Evolutionary conservation across 2,113 vertebrate species (phyloP), one percentile per base, ranked within the genome.

Genomic region (Oryzias woworae): DNA sequence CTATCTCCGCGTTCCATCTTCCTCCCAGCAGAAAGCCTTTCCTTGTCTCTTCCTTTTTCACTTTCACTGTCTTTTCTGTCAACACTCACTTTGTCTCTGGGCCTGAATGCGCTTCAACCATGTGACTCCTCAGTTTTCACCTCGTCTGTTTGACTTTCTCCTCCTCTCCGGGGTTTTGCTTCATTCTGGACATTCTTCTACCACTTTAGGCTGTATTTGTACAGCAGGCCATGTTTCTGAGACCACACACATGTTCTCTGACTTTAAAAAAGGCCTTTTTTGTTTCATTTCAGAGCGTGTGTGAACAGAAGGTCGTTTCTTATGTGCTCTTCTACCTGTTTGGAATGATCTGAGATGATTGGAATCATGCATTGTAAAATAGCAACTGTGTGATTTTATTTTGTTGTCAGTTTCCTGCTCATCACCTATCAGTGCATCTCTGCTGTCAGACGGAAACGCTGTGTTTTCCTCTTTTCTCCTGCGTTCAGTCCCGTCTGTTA

Each of bases 401-500:
- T 75, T 82, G 72, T 70, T 62, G 45, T 7, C 42, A 69, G 44
- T 79, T 71, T 69, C 26, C 55, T 17, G 47, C 64, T 62, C 24
- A 10, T 45, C 66, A 54, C 16, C 59, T 90, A 82, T 90, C 85
- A 58, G 71, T 67, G 72, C 75, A 90, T 85, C 85, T 81, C 65
- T 5, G 53, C 52, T 49, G 69, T 77, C 74, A 48, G 61, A 62
- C 26, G 1, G 58, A 80, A 76, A 78, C 57, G 41, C 61, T 68
- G 46, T 12, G 60, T 77, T 87, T 74, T 79, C 78, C 64, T 62
- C 52, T 84, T 88, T 87, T 80, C 82, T 85, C 66, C 82, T 77
- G 71, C 62, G 61, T 81, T 78, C 78, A 74, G 84, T 75, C 83
- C 78, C 55, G 78, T 88, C 84, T 85, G 87, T 89, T 83, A 88